Conservation (phyloP, 2,113 vertebrate genomes). For the Bos javanicus region DNA sequence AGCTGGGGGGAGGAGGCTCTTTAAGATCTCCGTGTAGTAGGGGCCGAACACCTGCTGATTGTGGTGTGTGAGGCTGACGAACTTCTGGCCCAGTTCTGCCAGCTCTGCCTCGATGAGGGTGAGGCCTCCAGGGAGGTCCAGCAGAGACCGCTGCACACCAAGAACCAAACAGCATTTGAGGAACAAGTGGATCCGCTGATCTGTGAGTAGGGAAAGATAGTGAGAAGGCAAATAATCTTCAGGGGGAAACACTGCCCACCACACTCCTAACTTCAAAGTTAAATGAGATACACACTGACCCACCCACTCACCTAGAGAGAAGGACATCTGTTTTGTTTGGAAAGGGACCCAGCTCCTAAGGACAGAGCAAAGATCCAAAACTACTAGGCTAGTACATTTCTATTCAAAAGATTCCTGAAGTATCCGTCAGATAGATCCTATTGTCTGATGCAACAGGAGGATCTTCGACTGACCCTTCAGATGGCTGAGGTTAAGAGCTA, state of each 20-base stretch:
- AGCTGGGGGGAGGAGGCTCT: slow-evolving; percentile 69
- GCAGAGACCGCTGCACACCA: slow-evolving; percentile 36
- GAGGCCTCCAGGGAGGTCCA: slow-evolving; percentile 77
- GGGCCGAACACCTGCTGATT: slow-evolving; percentile 82
- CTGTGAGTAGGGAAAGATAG: slow-evolving; percentile 63
- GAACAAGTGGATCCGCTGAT: slow-evolving; percentile 77
- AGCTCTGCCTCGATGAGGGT: slow-evolving; percentile 79
- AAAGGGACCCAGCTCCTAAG: not conserved
- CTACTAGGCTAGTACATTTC: not conserved
- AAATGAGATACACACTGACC: not conserved
- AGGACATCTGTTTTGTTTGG: not conserved
- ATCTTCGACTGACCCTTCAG: not conserved
- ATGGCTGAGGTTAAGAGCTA: not conserved
- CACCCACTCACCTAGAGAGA: not conserved
- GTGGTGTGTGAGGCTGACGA: slow-evolving; percentile 77
- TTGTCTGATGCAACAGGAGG: not conserved
- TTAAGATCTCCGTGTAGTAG: slow-evolving; percentile 80
- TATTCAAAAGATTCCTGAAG: not conserved
- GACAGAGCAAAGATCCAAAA: not conserved
- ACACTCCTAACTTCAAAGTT: not conserved
- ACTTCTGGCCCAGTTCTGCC: slow-evolving; percentile 75
- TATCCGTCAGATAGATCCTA: not conserved
- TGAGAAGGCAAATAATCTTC: not conserved
- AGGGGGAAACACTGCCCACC: not conserved
- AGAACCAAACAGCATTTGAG: slow-evolving; percentile 79